Evolutionary conservation across 2,888 invertebrate species (phyloP).

Genomic region (Rosalia funebris): DNA sequence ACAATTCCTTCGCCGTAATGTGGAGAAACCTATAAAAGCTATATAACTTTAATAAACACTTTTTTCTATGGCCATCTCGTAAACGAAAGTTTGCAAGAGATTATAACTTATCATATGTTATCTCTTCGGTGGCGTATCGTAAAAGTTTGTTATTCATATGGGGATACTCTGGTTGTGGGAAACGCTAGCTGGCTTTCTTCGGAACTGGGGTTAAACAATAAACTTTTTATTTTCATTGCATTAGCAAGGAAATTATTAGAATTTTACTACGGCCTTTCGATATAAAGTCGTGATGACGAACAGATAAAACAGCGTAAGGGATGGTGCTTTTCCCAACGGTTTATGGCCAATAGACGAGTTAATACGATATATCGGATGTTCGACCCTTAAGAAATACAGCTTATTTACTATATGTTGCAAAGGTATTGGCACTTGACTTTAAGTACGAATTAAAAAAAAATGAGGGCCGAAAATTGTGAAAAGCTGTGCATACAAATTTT

Average conservation of each 20-base stretch:
- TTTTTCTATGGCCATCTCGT: constrained; percentile 10
- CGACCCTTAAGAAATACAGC: no score
- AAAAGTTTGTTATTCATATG: constrained; percentile 32
- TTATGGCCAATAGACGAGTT: background rate
- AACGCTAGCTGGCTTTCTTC: constrained; percentile 7
- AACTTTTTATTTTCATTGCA: constrained; percentile 23
- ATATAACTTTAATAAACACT: constrained; percentile 23
- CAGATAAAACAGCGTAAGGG: background rate
- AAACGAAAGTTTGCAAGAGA: constrained; percentile 33
- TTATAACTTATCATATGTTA: constrained; percentile 35
- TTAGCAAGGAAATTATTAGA: constrained; percentile 1
- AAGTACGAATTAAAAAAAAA: no score
- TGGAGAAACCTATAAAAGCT: constrained; percentile 17
- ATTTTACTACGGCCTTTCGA: background rate
- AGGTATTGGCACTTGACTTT: no score
- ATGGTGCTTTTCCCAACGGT: background rate
- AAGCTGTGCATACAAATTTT: no score
- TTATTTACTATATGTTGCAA: no score
- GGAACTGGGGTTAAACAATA: constrained; percentile 19
- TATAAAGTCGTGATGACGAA: background rate
- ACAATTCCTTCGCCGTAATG: no score
- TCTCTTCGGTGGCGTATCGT: constrained; percentile 27
- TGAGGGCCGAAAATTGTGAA: no score
- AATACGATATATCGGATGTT: no score
- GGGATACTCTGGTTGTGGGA: constrained; percentile 23